phyloP scores from a whole-genome alignment of 2,113 vertebrate species.

The Riparia riparia region DNA sequence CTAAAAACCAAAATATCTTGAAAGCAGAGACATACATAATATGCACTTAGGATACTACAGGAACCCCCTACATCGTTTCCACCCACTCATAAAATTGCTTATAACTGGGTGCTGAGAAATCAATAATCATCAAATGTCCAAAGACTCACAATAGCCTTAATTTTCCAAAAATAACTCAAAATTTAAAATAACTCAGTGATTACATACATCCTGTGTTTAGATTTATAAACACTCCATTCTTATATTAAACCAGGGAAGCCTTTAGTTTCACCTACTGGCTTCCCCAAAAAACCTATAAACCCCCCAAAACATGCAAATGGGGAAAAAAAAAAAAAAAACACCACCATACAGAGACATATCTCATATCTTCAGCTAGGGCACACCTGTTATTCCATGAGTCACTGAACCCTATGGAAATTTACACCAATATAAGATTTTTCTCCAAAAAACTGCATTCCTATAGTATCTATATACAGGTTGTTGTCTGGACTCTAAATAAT shows the following conservation, averaged over 20 bases:
- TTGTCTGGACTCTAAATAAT: not conserved
- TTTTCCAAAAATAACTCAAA: not conserved
- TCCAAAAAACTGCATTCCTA: not conserved
- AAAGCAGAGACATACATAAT: slow-evolving; percentile 52
- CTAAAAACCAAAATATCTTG: slow-evolving; percentile 29
- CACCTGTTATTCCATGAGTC: not conserved
- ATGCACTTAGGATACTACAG: slow-evolving; percentile 59
- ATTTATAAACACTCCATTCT: not conserved
- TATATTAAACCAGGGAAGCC: not conserved
- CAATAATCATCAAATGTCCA: not conserved
- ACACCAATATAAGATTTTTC: not conserved
- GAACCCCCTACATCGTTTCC: slow-evolving; percentile 53
- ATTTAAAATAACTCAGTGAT: not conserved
- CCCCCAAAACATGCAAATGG: rapidly evolving
- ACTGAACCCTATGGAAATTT: not conserved
- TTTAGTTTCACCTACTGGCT: not conserved
- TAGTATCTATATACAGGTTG: not conserved
- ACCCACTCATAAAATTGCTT: slow-evolving; percentile 50
- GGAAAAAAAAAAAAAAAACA: not conserved
- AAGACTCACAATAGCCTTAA: not conserved
- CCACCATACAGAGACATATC: not conserved
- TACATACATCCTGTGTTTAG: not conserved
- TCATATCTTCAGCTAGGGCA: not conserved
- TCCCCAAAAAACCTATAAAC: not conserved
- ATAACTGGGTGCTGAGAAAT: slow-evolving; percentile 21